phyloP scores from a whole-genome alignment of 2,797 vertebrate species.

The Onychomys arenicola region DNA sequence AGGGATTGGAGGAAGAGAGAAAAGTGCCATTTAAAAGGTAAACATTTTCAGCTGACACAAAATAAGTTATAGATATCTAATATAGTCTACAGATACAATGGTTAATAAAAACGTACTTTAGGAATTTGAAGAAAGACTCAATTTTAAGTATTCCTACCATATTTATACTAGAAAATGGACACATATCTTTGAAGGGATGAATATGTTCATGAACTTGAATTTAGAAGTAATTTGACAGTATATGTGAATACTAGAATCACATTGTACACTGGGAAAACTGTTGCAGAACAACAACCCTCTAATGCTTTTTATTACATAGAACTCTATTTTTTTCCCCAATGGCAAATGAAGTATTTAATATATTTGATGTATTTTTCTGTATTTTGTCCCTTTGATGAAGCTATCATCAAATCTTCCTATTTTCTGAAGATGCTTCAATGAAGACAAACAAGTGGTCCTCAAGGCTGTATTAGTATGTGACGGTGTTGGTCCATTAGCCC shows the following conservation, averaged over 20 bases:
- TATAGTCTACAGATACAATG: background rate
- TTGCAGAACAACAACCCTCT: background rate
- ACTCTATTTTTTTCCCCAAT: background rate
- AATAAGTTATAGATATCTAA: background rate
- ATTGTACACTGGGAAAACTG: background rate
- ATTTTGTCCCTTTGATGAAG: constrained; percentile 15
- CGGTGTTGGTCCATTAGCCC: background rate
- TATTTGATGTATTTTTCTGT: background rate
- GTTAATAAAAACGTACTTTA: background rate
- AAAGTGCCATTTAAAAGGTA: background rate
- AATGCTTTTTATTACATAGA: background rate
- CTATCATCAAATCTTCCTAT: background rate
- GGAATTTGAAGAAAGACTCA: background rate
- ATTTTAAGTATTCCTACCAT: background rate
- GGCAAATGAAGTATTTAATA: background rate
- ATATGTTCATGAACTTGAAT: background rate
- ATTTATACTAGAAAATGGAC: background rate
- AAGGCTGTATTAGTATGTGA: background rate
- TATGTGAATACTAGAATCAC: background rate
- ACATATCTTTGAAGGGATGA: background rate
- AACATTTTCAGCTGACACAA: background rate
- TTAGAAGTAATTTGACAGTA: background rate
- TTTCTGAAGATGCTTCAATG: background rate
- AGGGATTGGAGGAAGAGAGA: fast-evolving
- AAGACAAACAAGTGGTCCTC: background rate